Evolutionary conservation across 2,888 invertebrate species (phyloP).

Genomic region (Drosophila mimica): DNA sequence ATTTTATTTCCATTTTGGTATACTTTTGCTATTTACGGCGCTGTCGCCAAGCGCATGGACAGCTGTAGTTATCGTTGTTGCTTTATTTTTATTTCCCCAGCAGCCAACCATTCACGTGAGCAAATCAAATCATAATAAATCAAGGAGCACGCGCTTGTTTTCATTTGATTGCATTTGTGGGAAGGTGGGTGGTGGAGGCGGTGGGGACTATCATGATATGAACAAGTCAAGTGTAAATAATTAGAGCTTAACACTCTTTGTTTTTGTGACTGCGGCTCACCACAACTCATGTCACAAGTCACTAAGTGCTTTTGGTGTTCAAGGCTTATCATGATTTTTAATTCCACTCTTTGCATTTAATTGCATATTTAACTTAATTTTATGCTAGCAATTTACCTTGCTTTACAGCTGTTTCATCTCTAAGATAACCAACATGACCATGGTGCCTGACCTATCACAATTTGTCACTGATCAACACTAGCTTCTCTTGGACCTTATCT

Average conservation of each 20-base stretch:
- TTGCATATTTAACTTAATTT: not conserved
- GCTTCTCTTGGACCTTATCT: not conserved
- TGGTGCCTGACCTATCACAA: slow-evolving; percentile 37
- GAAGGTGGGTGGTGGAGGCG: not conserved
- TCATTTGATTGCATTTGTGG: slow-evolving; percentile 70
- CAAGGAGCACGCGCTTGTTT: slow-evolving; percentile 73
- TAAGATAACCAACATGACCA: slow-evolving; percentile 7
- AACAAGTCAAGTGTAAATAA: slow-evolving; percentile 29
- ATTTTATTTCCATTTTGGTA: slow-evolving; percentile 35
- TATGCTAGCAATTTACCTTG: slow-evolving; percentile 1
- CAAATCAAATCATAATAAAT: slow-evolving; percentile 42
- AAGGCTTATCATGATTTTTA: slow-evolving; percentile 10
- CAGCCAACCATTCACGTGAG: slow-evolving; percentile 62
- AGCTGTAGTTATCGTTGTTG: slow-evolving; percentile 32
- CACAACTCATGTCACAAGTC: slow-evolving; percentile 13
- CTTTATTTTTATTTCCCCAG: slow-evolving; percentile 31
- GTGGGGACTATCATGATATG: slow-evolving; percentile 9
- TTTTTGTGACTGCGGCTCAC: not conserved
- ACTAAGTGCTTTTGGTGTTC: not conserved
- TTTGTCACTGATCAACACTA: slow-evolving; percentile 2
- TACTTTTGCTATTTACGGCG: slow-evolving; percentile 47
- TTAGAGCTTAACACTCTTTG: slow-evolving; percentile 9
- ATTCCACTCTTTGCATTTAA: not conserved
- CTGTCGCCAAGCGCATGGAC: slow-evolving; percentile 48
- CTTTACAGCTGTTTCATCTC: slow-evolving; percentile 10